Evolutionary conservation across 2,797 vertebrate genomes (phyloP).

Genomic region (Xenops minutus): DNA sequence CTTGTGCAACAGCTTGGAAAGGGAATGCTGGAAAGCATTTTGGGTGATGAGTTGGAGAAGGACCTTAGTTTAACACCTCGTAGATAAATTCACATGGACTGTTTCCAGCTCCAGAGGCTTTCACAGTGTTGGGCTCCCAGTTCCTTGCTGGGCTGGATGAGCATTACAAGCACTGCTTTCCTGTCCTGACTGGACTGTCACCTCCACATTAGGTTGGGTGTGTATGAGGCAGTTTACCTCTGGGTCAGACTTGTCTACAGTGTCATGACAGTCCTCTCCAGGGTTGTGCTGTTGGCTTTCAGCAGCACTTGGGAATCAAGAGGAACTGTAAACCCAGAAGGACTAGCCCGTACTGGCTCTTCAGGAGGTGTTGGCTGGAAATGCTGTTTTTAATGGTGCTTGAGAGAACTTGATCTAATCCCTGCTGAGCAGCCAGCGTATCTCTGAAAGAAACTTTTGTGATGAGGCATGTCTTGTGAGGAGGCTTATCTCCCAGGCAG

Average conservation of each 20-base stretch:
- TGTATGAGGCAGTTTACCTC: neutral
- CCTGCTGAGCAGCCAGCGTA: neutral
- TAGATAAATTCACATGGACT: neutral
- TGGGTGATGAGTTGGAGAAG: neutral
- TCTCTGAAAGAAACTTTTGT: slow-evolving; percentile 22
- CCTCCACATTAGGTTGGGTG: neutral
- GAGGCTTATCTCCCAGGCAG: neutral
- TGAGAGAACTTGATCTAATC: neutral
- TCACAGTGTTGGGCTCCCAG: neutral
- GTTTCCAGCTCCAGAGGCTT: neutral
- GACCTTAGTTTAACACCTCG: neutral
- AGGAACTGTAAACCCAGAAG: neutral
- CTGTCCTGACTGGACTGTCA: neutral
- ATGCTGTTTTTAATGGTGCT: neutral
- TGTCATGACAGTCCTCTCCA: neutral
- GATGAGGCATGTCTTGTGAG: neutral
- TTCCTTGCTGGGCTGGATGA: neutral
- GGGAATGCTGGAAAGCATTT: neutral
- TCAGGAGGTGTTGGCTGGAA: neutral
- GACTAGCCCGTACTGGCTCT: neutral
- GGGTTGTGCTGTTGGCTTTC: neutral
- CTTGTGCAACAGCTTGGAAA: neutral
- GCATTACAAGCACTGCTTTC: neutral
- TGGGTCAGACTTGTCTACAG: neutral
- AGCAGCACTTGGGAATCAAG: neutral